These are phyloP conservation scores for Astyanax mexicanus DNA, from an alignment of 2,797 vertebrate genomes.

Conservation along the genomic window DNA sequence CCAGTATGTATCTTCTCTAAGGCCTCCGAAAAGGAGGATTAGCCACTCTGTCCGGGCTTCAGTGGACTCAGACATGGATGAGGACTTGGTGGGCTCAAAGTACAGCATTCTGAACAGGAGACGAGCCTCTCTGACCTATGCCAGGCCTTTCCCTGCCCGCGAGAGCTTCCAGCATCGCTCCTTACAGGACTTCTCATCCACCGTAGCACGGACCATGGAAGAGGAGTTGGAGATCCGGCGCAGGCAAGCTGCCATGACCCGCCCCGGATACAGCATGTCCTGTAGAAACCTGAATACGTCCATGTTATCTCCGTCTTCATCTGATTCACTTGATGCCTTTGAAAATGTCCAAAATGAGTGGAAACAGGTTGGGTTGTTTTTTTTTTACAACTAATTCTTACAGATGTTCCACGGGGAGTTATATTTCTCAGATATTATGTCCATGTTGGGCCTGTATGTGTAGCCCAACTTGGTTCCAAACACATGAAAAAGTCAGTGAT, in stretches of 20 bases:
- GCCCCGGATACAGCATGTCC: not conserved
- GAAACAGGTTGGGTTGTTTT: slow-evolving; percentile 82
- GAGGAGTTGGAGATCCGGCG: slow-evolving; percentile 73
- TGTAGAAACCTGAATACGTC: slow-evolving; percentile 22
- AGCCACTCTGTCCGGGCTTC: slow-evolving; percentile 48
- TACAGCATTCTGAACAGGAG: slow-evolving; percentile 62
- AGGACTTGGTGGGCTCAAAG: slow-evolving; percentile 52
- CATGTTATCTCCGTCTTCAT: slow-evolving; percentile 50
- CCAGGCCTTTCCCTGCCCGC: slow-evolving; percentile 57
- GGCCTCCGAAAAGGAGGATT: slow-evolving; percentile 78
- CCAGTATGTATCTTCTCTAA: slow-evolving; percentile 88
- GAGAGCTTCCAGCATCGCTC: slow-evolving; percentile 73
- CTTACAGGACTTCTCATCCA: slow-evolving; percentile 74
- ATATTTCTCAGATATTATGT: no score
- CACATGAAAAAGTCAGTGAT: no score
- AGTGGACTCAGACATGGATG: slow-evolving; percentile 67
- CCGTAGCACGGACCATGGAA: slow-evolving; percentile 66
- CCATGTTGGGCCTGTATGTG: no score
- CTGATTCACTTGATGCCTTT: not conserved
- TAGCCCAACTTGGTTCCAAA: no score
- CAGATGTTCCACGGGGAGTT: no score
- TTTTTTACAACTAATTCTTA: not conserved
- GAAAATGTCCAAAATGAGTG: slow-evolving; percentile 76
- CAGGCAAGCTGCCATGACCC: slow-evolving; percentile 61
- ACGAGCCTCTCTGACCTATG: slow-evolving; percentile 62